phyloP scores from a whole-genome alignment of 2,113 vertebrate genomes.

The Balaenoptera acutorostrata region DNA sequence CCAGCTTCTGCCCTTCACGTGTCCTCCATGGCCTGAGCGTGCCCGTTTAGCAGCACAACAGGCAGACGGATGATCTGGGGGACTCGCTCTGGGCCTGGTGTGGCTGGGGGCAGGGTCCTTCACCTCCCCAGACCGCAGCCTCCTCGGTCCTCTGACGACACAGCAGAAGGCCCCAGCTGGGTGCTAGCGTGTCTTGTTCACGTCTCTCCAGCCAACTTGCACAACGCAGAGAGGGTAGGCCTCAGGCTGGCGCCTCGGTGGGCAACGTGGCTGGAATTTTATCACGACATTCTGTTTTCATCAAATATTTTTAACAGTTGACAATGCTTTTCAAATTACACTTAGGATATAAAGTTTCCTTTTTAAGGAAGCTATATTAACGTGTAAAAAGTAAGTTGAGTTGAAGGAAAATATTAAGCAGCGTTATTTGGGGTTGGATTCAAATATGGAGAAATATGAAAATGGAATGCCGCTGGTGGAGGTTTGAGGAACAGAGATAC shows the following conservation, averaged over 20 bases:
- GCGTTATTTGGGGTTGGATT: background rate
- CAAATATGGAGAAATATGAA: background rate
- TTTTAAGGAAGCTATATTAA: background rate
- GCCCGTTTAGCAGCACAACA: background rate
- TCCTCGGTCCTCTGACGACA: slow-evolving; percentile 18
- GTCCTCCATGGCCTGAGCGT: background rate
- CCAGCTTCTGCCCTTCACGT: background rate
- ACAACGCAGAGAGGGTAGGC: accelerated
- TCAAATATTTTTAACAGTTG: background rate
- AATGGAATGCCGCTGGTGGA: background rate
- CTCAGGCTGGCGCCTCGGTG: background rate
- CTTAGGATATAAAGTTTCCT: background rate
- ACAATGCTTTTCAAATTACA: background rate
- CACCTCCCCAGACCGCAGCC: slow-evolving; percentile 66
- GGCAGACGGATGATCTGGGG: background rate
- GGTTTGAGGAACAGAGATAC: background rate
- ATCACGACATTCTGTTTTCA: background rate
- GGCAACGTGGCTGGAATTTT: background rate
- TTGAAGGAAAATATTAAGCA: background rate
- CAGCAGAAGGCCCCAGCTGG: background rate
- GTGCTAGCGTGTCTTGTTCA: background rate
- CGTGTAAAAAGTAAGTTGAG: background rate
- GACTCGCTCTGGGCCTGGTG: accelerated
- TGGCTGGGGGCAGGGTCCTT: too few species aligned
- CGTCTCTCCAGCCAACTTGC: background rate